Conservation (phyloP, 2,797 vertebrate genomes). For the Morelia viridis region DNA sequence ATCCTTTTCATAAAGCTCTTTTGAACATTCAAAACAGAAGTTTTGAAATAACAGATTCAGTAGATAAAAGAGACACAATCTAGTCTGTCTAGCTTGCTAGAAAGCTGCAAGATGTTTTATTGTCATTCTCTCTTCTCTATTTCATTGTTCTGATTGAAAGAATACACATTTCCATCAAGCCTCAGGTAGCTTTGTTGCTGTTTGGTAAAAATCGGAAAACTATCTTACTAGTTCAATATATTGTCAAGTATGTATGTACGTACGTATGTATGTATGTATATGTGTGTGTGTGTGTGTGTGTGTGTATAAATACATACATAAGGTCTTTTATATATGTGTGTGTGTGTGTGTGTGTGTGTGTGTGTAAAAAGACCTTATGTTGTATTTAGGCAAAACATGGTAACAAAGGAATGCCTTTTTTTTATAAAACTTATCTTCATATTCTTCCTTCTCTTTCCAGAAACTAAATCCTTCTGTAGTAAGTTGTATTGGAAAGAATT, state of each 20-base stretch:
- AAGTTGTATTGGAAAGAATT: not conserved
- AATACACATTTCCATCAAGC: not conserved
- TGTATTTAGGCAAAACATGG: not conserved
- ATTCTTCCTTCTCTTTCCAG: not conserved
- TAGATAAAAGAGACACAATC: not conserved
- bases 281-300: too few species aligned
- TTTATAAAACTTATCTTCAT: not conserved
- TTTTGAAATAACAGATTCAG: constrained; percentile 10
- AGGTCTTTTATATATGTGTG: too few species aligned
- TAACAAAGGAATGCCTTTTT: not conserved
- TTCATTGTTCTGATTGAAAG: constrained; percentile 25
- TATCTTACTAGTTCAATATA: not conserved
- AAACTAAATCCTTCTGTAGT: not conserved
- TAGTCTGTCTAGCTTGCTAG: not conserved
- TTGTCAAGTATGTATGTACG: not conserved
- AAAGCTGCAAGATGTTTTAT: constrained; percentile 9
- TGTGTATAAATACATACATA: too few species aligned
- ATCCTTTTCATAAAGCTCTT: not conserved
- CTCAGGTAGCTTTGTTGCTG: not conserved
- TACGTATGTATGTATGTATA: too few species aligned
- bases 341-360: too few species aligned
- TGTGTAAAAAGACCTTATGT: not conserved
- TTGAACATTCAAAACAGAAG: not conserved
- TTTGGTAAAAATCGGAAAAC: not conserved
- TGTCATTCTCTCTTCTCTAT: not conserved